A percentile compares a stretch with the other conserved stretches of the same genome.
These are phyloP conservation scores for Copidosoma aretas DNA, from an alignment of 2,888 invertebrate species.

Conservation along the genomic window DNA sequence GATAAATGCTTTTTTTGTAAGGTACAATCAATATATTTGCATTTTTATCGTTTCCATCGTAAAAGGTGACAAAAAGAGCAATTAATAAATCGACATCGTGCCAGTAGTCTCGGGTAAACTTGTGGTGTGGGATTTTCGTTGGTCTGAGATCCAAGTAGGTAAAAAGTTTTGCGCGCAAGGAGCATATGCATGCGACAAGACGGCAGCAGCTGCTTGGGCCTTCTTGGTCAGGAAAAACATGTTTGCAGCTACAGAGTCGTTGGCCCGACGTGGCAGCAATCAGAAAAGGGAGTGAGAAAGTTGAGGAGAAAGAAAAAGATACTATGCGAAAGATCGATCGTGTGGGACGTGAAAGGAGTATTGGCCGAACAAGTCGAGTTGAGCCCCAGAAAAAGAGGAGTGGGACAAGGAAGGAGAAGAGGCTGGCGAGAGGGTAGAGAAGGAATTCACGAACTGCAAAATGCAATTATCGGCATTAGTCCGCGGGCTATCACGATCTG, in stretches of 20 bases:
- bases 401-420: conserved; percentile 43
- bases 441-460: conserved; percentile 61
- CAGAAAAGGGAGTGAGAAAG: not conserved
- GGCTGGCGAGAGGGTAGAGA: conserved; percentile 47
- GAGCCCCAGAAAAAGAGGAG: conserved; percentile 16
- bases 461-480: conserved; percentile 62
- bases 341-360: conserved; percentile 16
- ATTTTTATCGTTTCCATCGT: not conserved
- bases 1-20: not conserved
- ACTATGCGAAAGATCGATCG: conserved; percentile 29
- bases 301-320: conserved; percentile 8
- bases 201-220: not conserved
- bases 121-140: too few species aligned
- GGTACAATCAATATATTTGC: not conserved
- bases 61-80: not conserved
- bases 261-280: too few species aligned
- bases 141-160: too few species aligned
- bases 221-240: not conserved
- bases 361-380: conserved; percentile 15
- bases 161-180: not conserved
- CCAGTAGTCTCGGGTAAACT: not conserved
- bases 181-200: not conserved
- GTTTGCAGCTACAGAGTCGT: not conserved
- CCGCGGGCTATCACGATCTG: conserved; percentile 61
- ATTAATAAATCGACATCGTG: not conserved